Evolutionary conservation across 2,797 vertebrate species (phyloP), one percentile per base, ranked within the genome.

Genomic region (Amblyopsis hoosieri): DNA sequence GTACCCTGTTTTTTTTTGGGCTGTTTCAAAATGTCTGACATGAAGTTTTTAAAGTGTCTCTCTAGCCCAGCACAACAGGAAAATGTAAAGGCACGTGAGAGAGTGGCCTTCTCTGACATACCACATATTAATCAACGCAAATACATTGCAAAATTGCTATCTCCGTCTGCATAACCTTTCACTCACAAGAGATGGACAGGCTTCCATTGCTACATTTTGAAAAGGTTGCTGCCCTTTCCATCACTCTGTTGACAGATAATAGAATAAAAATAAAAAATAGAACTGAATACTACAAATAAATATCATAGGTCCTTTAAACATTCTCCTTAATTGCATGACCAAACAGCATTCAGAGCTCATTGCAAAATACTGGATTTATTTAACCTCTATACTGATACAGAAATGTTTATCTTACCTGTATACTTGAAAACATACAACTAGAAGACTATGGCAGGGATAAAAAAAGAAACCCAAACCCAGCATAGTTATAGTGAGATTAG

Each of bases 81-180:
- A 72, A 64, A 68, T 68, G 82, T 80, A 81, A 91, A 92, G 92
- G 91, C 91, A 92, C 92, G 57, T 71, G 62, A 84, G 76, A 84
- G 76, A 76, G 70, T 72, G 82, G 79, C 82, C 78, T 72, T 78
- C 80, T 74, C 64, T 76, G 62, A 82, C 77, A 66, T 42, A 58
- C 62, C 14, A 64, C 45, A 60, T 45, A 37, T 12, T 15, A 49
- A 57, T 54, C 71, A 75, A 66, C 73, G 50, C 67, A 51, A 9
- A 54, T 61, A 65, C 62, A 65, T 57, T 75, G n/a, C 66, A 52
- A 69, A 71, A 77, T 70, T 79, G 72, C 80, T 56, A 49, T 71
- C 77, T 60, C 58, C 48, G 37, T 61, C 46, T 11, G 58, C n/a
- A 3, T 45, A n/a, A 51, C 29, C n/a, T n/a, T n/a, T 66, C 60